These are phyloP conservation scores for Rhamnusium bicolor DNA, from an alignment of 2,888 invertebrate genomes.

Conservation along the genomic window DNA sequence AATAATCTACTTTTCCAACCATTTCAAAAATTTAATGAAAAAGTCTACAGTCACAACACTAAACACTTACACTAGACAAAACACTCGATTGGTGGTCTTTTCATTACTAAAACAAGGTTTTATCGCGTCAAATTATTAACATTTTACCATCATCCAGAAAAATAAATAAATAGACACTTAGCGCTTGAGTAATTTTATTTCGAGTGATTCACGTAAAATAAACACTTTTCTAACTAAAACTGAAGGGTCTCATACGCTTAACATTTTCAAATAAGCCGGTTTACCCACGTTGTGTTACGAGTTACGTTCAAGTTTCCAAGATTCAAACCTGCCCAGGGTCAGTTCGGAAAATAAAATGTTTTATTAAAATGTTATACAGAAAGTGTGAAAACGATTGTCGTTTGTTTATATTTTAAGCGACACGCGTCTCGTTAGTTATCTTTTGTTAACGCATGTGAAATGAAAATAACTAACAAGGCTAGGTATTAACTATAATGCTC, in stretches of 20 bases:
- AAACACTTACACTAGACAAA: not conserved
- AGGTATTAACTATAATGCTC: constrained; percentile 10
- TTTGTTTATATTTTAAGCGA: constrained; percentile 36
- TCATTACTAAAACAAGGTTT: constrained; percentile 1
- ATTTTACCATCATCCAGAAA: not conserved
- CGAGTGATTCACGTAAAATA: constrained; percentile 22
- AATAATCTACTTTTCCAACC: constrained; percentile 58
- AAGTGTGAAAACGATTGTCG: constrained; percentile 30
- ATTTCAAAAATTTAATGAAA: constrained; percentile 37
- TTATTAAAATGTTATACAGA: not conserved
- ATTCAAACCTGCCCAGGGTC: not conserved
- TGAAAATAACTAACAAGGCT: constrained; percentile 29
- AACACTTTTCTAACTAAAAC: constrained; percentile 10
- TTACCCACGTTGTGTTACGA: constrained; percentile 3
- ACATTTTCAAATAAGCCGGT: constrained; percentile 13
- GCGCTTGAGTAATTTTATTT: constrained; percentile 22
- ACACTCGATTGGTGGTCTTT: constrained; percentile 9
- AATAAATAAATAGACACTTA: not conserved
- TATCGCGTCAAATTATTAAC: constrained; percentile 7
- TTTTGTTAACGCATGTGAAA: constrained; percentile 40
- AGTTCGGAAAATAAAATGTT: not conserved
- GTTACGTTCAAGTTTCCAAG: not conserved
- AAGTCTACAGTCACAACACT: constrained; percentile 2
- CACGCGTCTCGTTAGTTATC: constrained; percentile 35
- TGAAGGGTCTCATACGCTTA: not conserved